phyloP scores from a whole-genome alignment of 2,113 vertebrate genomes.

The Orycteropus afer region DNA sequence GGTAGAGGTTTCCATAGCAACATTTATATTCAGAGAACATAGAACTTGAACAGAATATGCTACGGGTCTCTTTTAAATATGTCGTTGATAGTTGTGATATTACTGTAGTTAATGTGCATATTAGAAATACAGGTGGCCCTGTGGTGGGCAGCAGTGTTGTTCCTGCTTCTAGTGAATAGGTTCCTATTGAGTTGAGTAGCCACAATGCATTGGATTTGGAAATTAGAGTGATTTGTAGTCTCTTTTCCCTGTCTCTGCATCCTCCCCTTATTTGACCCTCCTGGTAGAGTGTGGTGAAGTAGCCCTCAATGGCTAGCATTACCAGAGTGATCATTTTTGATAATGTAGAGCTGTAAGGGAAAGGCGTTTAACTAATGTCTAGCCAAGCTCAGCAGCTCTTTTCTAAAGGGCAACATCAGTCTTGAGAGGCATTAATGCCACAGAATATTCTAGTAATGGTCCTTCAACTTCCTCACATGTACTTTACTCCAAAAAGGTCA shows the following conservation, averaged over 20 bases:
- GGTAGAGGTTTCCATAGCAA: constrained; percentile 85
- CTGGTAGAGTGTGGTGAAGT: background rate
- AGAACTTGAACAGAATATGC: constrained; percentile 76
- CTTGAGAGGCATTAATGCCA: constrained; percentile 25
- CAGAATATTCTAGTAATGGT: constrained; percentile 14
- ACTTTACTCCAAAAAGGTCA: constrained; percentile 49
- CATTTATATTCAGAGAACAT: constrained; percentile 79
- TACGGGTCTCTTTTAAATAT: constrained; percentile 72
- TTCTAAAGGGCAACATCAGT: constrained; percentile 57
- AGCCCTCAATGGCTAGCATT: constrained; percentile 34
- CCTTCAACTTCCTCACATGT: constrained; percentile 50
- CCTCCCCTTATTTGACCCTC: background rate
- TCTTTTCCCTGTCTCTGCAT: constrained; percentile 23
- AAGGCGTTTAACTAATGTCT: constrained; percentile 7
- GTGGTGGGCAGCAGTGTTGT: constrained; percentile 42
- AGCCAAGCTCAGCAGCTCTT: constrained; percentile 10
- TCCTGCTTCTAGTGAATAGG: constrained; percentile 44
- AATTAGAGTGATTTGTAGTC: constrained; percentile 69
- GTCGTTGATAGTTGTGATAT: constrained; percentile 68
- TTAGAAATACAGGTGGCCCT: constrained; percentile 65
- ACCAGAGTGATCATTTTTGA: constrained; percentile 45
- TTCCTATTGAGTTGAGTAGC: constrained; percentile 44
- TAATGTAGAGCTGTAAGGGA: constrained; percentile 52
- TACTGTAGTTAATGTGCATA: constrained; percentile 58
- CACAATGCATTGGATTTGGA: constrained; percentile 50